phyloP scores from a whole-genome alignment of 1,140 invertebrate genomes.

The Lordiphosa stackelbergi region DNA sequence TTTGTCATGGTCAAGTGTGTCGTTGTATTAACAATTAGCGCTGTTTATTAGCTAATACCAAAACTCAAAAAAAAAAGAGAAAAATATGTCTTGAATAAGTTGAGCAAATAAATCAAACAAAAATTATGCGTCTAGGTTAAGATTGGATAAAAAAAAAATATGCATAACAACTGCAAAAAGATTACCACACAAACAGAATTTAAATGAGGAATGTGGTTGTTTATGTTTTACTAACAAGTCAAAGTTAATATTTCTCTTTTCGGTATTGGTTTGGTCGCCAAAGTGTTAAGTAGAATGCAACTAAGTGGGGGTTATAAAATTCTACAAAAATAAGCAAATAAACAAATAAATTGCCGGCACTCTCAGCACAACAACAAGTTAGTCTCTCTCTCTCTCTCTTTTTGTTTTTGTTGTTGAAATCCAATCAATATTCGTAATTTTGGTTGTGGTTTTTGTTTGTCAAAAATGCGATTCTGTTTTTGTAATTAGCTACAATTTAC shows the following conservation, averaged over 20 bases:
- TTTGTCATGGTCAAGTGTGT: too few species aligned
- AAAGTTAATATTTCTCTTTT: slow-evolving; percentile 17
- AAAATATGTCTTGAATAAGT: slow-evolving; percentile 35
- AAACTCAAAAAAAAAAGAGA: slow-evolving; percentile 9
- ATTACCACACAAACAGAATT: slow-evolving; percentile 9
- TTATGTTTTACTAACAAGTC: slow-evolving; percentile 22
- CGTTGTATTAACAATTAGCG: slow-evolving; percentile 45
- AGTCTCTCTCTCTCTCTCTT: slow-evolving; percentile 21
- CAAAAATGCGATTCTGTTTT: slow-evolving; percentile 7
- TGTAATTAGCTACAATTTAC: slow-evolving; percentile 16
- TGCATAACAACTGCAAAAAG: slow-evolving; percentile 10
- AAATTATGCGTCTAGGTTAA: slow-evolving; percentile 40
- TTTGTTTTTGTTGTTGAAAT: neutral
- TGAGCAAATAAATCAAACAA: slow-evolving; percentile 49
- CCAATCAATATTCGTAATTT: slow-evolving; percentile 36
- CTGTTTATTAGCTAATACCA: slow-evolving; percentile 28
- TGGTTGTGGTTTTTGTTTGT: slow-evolving; percentile 8
- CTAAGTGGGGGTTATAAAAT: slow-evolving; percentile 8
- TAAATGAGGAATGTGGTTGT: too few species aligned
- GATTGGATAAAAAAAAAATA: slow-evolving; percentile 23
- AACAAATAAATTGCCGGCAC: slow-evolving; percentile 43
- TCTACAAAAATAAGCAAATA: neutral
- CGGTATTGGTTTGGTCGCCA: slow-evolving; percentile 11
- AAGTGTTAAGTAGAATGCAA: slow-evolving; percentile 19
- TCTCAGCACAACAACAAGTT: slow-evolving; percentile 27